Evolutionary conservation across 2,113 vertebrate genomes (phyloP), one percentile per base, ranked within the genome.

Genomic region (Delphinus delphis): DNA sequence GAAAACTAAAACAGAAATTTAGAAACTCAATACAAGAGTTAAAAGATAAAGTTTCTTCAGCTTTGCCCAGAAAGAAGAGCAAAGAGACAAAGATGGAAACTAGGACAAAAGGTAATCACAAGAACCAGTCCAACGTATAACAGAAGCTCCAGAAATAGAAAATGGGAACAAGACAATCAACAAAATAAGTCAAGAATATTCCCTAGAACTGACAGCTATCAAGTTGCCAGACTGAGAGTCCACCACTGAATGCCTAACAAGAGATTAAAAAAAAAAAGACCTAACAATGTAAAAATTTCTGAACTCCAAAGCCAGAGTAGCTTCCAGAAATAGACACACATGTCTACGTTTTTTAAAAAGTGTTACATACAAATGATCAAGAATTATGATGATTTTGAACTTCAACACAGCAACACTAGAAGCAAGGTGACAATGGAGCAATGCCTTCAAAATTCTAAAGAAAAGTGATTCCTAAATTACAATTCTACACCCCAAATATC

Each of bases 61-160:
- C 5, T 84, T 38, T 92, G 23, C 36, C 7, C 47, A 95, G 25
- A 93, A 67, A 77, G 67, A 92, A 65, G 44, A 93, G 38, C 55
- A 94, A n/a, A 86, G 79, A 97, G 67, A 95, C 38, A 70, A 83
- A 92, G 87, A 85, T 60, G 60, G 67, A 82, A 96, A 97, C 68
- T 3, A 76, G 13, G 60, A 63, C 71, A 89, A 50, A 81, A 85
- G 55, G 31, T 77, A 77, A 84, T 92, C 14, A 84, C 50, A 92
- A 84, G 33, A 88, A 94, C 5, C 33, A 95, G 53, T 58, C 17
- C 18, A 94, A 95, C 44, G 58, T 11, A 62, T 50, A 92, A 89
- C 13, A 90, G 38, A 8, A 92, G 63, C 21, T 83, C 17, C 31
- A 92, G 86, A 50, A 96, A 91, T 8, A 88, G 86, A 33, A 84